These are phyloP conservation scores for Saturnia pavonia DNA, from an alignment of 2,888 invertebrate species.

Conservation along the genomic window DNA sequence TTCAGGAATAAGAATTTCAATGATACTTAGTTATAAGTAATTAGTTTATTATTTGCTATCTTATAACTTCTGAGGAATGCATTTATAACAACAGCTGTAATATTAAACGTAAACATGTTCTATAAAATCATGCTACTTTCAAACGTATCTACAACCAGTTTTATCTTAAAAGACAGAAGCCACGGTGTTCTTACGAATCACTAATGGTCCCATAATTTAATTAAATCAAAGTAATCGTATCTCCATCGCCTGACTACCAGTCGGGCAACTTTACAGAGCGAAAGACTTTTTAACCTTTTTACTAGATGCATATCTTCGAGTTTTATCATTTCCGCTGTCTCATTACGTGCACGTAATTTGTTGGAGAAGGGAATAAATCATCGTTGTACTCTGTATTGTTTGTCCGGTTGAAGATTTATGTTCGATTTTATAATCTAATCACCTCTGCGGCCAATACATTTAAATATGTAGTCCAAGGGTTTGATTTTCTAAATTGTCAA, in stretches of 20 bases:
- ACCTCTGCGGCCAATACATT: background rate
- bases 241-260: slow-evolving; percentile 42
- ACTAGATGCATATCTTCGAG: slow-evolving; percentile 44
- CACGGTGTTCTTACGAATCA: slow-evolving; percentile 15
- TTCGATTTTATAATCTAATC: slow-evolving; percentile 7
- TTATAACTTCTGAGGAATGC: no score
- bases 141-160: slow-evolving; percentile 10
- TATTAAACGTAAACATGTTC: background rate
- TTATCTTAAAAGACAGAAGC: slow-evolving; percentile 18
- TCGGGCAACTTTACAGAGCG: slow-evolving; percentile 35
- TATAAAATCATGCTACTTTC: background rate
- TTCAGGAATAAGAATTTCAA: no score
- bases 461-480: background rate
- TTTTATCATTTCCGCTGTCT: slow-evolving; percentile 50
- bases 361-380: slow-evolving; percentile 17
- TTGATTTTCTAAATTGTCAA: background rate
- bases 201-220: slow-evolving; percentile 19
- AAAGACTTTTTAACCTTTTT: slow-evolving; percentile 30
- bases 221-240: slow-evolving; percentile 24
- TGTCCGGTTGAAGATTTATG: slow-evolving; percentile 10
- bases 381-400: slow-evolving; percentile 17
- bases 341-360: slow-evolving; percentile 25
- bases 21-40: no score
- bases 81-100: background rate
- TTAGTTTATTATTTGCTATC: no score